These are phyloP conservation scores for Enteromius thamalakanensis DNA, from an alignment of 2,797 vertebrate species.

Conservation along the genomic window DNA sequence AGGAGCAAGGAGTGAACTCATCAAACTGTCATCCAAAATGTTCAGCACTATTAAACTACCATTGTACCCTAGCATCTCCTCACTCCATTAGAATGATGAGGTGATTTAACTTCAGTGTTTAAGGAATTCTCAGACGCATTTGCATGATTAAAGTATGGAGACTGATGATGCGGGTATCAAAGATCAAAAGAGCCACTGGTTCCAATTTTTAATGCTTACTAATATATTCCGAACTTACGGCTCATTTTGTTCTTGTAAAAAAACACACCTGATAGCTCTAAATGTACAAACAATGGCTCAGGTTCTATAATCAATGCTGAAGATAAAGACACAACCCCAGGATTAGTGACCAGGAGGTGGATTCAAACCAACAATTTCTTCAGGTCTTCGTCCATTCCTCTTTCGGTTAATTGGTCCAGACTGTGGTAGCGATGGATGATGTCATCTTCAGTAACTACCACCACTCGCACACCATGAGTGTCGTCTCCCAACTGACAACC, in stretches of 20 bases:
- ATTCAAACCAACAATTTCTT: slow-evolving; percentile 71
- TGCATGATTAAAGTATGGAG: slow-evolving; percentile 45
- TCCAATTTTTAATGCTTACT: slow-evolving; percentile 33
- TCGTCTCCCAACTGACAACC: slow-evolving; percentile 94
- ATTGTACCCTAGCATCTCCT: slow-evolving; percentile 33
- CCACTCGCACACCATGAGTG: slow-evolving; percentile 86
- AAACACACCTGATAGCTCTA: neutral
- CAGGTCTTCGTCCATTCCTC: slow-evolving; percentile 83
- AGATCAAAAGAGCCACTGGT: slow-evolving; percentile 20
- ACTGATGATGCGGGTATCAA: slow-evolving; percentile 32
- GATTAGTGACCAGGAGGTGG: neutral
- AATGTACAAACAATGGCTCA: neutral
- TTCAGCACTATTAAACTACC: slow-evolving; percentile 43
- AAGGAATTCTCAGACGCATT: slow-evolving; percentile 24
- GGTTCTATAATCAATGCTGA: neutral
- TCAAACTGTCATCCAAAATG: slow-evolving; percentile 46
- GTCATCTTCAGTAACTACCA: slow-evolving; percentile 84
- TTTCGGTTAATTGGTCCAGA: slow-evolving; percentile 80
- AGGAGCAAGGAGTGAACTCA: slow-evolving; percentile 56
- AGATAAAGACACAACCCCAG: neutral
- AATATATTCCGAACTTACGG: neutral
- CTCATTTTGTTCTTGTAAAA: neutral
- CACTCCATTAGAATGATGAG: slow-evolving; percentile 50
- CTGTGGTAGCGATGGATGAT: slow-evolving; percentile 88
- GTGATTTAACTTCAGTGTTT: slow-evolving; percentile 26